Percentiles rank a stretch among this genome's conserved stretches.
These are phyloP conservation scores for Zelostemma sp. DNA, from an alignment of 1,140 invertebrate species.

Conservation along the genomic window DNA sequence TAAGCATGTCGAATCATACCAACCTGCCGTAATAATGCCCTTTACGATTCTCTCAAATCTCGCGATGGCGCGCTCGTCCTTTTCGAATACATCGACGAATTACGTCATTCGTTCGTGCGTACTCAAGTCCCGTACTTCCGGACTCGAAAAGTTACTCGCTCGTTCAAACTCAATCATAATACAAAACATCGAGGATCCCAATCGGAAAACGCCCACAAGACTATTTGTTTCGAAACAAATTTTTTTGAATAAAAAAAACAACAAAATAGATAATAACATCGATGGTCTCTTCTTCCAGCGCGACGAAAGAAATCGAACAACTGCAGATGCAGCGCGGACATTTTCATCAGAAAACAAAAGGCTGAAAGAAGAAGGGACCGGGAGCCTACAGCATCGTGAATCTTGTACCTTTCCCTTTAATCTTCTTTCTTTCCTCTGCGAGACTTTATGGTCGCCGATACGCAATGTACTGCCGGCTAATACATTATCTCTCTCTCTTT, in stretches of 20 bases:
- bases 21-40: neutral
- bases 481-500: slow-evolving; percentile 2
- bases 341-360: slow-evolving; percentile 1
- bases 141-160: neutral
- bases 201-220: too few relatives aligned
- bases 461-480: slow-evolving; percentile 9
- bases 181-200: too few relatives aligned
- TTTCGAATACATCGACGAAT: neutral
- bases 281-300: neutral
- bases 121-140: neutral
- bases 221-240: too few relatives aligned
- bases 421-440: neutral
- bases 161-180: neutral
- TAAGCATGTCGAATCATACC: slow-evolving; percentile 19
- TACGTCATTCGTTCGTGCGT: neutral
- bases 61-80: neutral
- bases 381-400: neutral
- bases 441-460: slow-evolving; percentile 18
- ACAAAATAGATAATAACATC: too few relatives aligned
- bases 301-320: neutral
- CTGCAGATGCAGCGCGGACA: neutral
- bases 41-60: slow-evolving; percentile 10
- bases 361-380: neutral
- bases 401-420: slow-evolving; percentile 1
- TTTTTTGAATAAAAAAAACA: too few relatives aligned